Evolutionary conservation across 2,888 invertebrate species (phyloP).

Genomic region (Hylaea fasciaria): DNA sequence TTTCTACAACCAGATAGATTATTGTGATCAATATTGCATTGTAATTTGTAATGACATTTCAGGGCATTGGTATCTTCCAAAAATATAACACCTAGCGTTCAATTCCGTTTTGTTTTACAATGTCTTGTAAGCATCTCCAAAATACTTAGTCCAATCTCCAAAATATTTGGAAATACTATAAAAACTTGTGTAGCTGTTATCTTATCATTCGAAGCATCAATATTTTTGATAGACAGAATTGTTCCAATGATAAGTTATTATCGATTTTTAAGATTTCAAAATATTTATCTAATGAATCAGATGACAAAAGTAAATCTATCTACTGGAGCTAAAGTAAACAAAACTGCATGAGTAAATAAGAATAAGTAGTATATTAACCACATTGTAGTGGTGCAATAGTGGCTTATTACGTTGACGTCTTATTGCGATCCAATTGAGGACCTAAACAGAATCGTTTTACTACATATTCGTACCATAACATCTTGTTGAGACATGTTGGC

Average conservation of each 20-base stretch:
- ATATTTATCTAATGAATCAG: slow-evolving; percentile 13
- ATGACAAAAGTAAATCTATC: neutral
- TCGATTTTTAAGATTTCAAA: slow-evolving; percentile 18
- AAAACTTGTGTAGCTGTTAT: slow-evolving; percentile 1
- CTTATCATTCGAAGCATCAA: slow-evolving; percentile 12
- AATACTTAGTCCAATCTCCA: neutral
- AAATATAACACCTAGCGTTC: too few relatives aligned
- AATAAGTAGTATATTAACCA: slow-evolving; percentile 19
- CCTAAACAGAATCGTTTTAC: too few relatives aligned
- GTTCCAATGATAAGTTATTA: slow-evolving; percentile 14
- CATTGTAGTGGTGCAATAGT: slow-evolving; percentile 36
- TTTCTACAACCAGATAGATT: slow-evolving; percentile 13
- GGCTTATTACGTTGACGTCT: too few relatives aligned
- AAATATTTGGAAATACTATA: slow-evolving; percentile 3
- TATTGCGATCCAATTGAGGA: too few relatives aligned
- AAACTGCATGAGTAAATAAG: slow-evolving; percentile 17
- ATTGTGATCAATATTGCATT: slow-evolving; percentile 14
- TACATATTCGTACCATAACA: too few relatives aligned
- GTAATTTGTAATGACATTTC: neutral
- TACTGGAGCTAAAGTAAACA: slow-evolving; percentile 4
- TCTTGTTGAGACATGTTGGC: too few relatives aligned
- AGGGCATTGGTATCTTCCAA: too few relatives aligned
- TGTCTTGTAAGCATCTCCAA: slow-evolving; percentile 4
- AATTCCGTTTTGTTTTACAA: slow-evolving; percentile 1
- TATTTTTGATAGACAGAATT: slow-evolving; percentile 17